Base-by-base conservation (phyloP, 1,140 invertebrate species). In the Brachionus asplanchnoidis region DNA sequence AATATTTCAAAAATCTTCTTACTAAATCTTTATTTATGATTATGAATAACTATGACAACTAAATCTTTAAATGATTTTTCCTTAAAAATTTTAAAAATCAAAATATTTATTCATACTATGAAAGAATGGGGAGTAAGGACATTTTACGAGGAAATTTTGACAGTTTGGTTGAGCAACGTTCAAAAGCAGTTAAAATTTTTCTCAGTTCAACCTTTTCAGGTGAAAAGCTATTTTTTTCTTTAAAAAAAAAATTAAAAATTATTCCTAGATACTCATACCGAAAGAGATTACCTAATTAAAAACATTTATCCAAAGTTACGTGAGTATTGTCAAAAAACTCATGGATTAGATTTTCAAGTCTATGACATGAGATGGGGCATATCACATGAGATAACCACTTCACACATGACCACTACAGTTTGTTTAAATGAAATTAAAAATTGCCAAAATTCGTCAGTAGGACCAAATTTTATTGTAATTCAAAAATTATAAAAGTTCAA, bases 341-440 rank as follows among this genome's bases (percentile, higher is more conserved):
- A 98, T 87, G 97, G 97, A 0, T 90, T 98, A n/a, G 97, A 99
- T 88, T 99, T 99, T 92, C 97, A 99, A 92, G 96, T 96, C 89
- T 89, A 87, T 7, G 86, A 86, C 68, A 65, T 86, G 40, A 28
- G 86, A 20, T 86, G 86, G 86, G 86, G 86, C 26, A 85, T 86
- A 3, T 42, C 84, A 56, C 65, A 86, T 42, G 84, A 86, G 53
- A 46, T 78, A 14, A 68, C 82, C 20, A 65, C 83, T 17, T 80
- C 84, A 66, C 75, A 85, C 53, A 56, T 20, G 23, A 65, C 77
- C 12, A 60, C 44, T 82, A n/a, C 26, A n/a, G 20, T 82, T 28
- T 85, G 85, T 70, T 32, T 85, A 14, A 85, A 85, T 36, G 75
- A 85, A 78, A 85, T 85, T 40, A 17, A 83, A 82, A 68, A 26